Conservation (phyloP, 2,113 vertebrate genomes). For the Heterotis niloticus region DNA sequence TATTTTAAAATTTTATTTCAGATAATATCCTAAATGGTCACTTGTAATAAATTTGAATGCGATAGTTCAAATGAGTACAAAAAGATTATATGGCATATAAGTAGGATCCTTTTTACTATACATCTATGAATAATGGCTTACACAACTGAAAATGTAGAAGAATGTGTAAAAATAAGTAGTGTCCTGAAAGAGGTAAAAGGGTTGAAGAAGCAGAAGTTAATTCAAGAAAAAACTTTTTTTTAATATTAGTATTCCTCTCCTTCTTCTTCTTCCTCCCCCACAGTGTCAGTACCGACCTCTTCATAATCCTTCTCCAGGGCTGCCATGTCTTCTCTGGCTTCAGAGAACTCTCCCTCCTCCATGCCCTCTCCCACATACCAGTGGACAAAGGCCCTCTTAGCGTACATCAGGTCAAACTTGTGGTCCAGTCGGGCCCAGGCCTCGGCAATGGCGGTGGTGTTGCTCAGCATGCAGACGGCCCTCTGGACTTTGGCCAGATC, state of each 20-base stretch:
- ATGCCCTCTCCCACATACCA: constrained; percentile 5
- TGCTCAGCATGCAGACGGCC: too few species aligned
- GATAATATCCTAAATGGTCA: too few species aligned
- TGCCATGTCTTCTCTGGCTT: constrained; percentile 81
- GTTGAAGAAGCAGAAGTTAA: neutral
- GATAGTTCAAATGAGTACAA: neutral
- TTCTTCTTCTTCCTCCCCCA: constrained; percentile 70
- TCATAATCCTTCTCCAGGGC: constrained; percentile 86
- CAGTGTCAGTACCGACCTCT: constrained; percentile 75
- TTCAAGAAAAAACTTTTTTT: neutral
- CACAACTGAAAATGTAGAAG: too few species aligned
- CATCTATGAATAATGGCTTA: too few species aligned
- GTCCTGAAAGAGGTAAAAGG: neutral
- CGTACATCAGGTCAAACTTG: neutral
- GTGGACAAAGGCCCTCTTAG: neutral
- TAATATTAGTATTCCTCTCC: constrained; percentile 66
- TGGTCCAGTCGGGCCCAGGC: too few species aligned
- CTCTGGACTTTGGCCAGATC: too few species aligned
- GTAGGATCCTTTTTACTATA: neutral
- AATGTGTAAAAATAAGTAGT: neutral
- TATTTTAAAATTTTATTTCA: too few species aligned
- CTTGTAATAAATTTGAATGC: too few species aligned
- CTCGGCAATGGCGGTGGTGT: too few species aligned
- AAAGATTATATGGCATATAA: neutral
- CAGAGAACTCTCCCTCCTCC: constrained; percentile 71